phyloP scores from a whole-genome alignment of 2,113 vertebrate genomes.

The Silurus asotus region DNA sequence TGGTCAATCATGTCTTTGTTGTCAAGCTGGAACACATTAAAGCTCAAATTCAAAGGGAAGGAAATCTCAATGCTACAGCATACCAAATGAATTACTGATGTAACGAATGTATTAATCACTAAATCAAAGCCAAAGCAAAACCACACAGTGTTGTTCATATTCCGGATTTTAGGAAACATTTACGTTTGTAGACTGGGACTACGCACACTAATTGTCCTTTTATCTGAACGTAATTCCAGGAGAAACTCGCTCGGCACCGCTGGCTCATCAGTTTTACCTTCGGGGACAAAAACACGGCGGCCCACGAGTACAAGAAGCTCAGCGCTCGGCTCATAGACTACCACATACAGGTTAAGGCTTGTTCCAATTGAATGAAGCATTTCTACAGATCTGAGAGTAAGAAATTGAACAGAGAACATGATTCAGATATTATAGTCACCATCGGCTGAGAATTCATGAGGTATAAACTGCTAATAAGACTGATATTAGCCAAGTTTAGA shows the following conservation, averaged over 20 bases:
- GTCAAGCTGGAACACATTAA: neutral
- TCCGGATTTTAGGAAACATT: neutral
- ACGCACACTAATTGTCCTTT: neutral
- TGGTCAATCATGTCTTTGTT: neutral
- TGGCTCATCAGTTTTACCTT: conserved; percentile 94
- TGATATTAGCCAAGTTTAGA: neutral
- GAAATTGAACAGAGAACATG: neutral
- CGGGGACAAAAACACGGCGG: conserved; percentile 69
- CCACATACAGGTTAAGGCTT: conserved; percentile 83
- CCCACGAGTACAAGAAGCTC: conserved; percentile 90
- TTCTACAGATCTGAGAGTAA: neutral
- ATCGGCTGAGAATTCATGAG: neutral
- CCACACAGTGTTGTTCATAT: neutral
- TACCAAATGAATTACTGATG: too few species aligned
- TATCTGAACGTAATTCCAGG: conserved; percentile 63
- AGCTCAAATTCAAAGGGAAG: neutral
- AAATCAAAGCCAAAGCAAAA: neutral
- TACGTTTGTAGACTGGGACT: neutral
- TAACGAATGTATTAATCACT: neutral
- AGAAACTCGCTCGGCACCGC: conserved; percentile 84
- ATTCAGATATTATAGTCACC: too few species aligned
- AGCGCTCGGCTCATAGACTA: conserved; percentile 82
- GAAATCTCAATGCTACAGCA: neutral
- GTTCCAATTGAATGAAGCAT: neutral
- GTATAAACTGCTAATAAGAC: neutral